A percentile compares a stretch with the other conserved stretches of the same genome.
Evolutionary conservation across 2,113 vertebrate genomes (phyloP).

Genomic region (Phrynosoma blainvillii): DNA sequence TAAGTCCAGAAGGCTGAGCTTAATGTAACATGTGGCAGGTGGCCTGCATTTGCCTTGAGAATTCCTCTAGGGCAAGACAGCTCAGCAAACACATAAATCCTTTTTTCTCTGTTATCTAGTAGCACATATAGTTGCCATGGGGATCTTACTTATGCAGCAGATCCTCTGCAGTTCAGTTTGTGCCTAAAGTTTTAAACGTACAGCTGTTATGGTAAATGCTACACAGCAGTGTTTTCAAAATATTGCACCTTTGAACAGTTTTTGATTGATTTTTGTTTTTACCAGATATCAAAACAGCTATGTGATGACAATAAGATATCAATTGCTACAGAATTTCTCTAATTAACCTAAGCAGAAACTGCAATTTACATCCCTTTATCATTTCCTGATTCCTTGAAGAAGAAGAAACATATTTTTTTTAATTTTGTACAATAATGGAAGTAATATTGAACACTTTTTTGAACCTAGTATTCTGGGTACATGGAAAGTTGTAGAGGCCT

Average conservation of each 20-base stretch:
- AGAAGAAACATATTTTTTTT: background rate
- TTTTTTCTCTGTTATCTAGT: constrained; percentile 87
- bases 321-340: constrained; percentile 55
- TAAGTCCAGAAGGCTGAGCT: constrained; percentile 84
- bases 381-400: constrained; percentile 54
- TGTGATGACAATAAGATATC: constrained; percentile 57
- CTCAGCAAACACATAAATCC: constrained; percentile 92
- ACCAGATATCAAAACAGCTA: constrained; percentile 67
- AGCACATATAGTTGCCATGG: constrained; percentile 90
- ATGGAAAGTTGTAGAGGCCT: background rate
- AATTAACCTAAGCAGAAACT: constrained; percentile 47
- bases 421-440: background rate
- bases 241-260: constrained; percentile 73
- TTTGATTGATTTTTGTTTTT: constrained; percentile 70
- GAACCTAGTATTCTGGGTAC: background rate
- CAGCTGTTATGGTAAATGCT: constrained; percentile 82
- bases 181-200: constrained; percentile 84
- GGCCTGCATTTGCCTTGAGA: constrained; percentile 88
- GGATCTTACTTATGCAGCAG: constrained; percentile 89
- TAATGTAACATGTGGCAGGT: constrained; percentile 90
- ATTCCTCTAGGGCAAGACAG: constrained; percentile 90
- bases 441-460: too few relatives aligned
- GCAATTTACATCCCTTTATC: constrained; percentile 41
- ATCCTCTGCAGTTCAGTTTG: constrained; percentile 84
- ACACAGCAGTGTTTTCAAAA: constrained; percentile 82